phyloP scores from a whole-genome alignment of 1,140 invertebrate genomes.

The Eriocheir sinensis region DNA sequence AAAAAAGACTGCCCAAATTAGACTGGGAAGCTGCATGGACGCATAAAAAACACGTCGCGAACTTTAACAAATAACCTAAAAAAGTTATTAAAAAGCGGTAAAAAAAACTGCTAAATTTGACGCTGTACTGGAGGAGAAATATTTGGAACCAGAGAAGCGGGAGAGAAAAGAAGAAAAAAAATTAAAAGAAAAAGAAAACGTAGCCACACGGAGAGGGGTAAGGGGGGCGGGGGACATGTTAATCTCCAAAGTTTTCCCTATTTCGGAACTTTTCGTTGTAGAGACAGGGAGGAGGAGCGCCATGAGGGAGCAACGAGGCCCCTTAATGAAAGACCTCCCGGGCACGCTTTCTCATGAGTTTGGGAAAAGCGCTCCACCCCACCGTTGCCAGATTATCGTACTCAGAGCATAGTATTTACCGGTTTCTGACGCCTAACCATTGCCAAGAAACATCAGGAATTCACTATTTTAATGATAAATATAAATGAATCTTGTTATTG shows the following conservation, averaged over 20 bases:
- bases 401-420: too few species aligned
- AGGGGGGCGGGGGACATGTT: not conserved
- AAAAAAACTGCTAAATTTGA: too few species aligned
- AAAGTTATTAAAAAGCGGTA: not conserved
- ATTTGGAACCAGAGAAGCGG: too few species aligned
- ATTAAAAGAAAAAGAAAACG: not conserved
- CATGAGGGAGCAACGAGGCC: not conserved
- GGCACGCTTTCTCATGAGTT: not conserved
- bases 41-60: not conserved
- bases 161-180: not conserved
- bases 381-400: too few species aligned
- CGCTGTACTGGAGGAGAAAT: too few species aligned
- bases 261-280: constrained; percentile 12
- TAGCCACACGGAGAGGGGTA: too few species aligned
- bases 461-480: too few species aligned
- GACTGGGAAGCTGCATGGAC: not conserved
- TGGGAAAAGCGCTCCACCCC: too few species aligned
- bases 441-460: too few species aligned
- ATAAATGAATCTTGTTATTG: too few species aligned
- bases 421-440: too few species aligned
- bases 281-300: not conserved
- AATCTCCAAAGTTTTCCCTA: not conserved
- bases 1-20: not conserved
- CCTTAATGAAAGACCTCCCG: not conserved
- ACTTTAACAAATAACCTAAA: not conserved